Percentiles rank a stretch among this genome's conserved stretches.
phyloP scores from a whole-genome alignment of 2,888 invertebrate genomes.

The Cordilura impudica region DNA sequence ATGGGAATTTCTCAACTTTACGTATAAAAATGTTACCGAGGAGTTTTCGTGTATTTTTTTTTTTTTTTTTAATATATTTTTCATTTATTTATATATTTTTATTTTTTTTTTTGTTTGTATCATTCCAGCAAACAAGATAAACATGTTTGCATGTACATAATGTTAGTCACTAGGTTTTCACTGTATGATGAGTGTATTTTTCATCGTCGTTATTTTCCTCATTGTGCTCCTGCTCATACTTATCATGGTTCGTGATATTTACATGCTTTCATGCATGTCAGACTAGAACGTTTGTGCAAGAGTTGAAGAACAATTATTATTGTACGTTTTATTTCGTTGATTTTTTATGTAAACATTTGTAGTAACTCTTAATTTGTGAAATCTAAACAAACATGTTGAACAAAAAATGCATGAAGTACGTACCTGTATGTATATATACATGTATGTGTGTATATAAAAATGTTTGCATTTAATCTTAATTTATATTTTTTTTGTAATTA shows the following conservation, averaged over 20 bases:
- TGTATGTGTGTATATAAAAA: no score
- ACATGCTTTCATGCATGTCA: conserved; percentile 18
- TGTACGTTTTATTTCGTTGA: conserved; percentile 43
- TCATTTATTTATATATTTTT: no score
- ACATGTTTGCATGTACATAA: neutral
- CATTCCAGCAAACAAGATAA: neutral
- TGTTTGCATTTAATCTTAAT: no score
- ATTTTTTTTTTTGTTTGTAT: neutral
- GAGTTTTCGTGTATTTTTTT: no score
- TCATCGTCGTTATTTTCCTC: conserved; percentile 4
- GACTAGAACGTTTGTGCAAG: neutral
- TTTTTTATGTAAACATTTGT: conserved; percentile 45
- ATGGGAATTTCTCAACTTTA: conserved; percentile 40
- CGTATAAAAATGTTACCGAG: conserved; percentile 48
- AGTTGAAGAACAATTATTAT: conserved; percentile 14
- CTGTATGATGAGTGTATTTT: conserved; percentile 28
- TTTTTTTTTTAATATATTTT: no score
- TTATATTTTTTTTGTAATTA: no score
- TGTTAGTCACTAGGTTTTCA: conserved; percentile 17
- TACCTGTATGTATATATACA: no score
- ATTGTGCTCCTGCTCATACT: neutral
- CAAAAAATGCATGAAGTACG: no score
- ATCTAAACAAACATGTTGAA: neutral
- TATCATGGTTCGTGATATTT: conserved; percentile 9
- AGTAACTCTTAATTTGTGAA: conserved; percentile 33